Evolutionary conservation across 2,888 invertebrate species (phyloP).

Genomic region (Morpho helenor): DNA sequence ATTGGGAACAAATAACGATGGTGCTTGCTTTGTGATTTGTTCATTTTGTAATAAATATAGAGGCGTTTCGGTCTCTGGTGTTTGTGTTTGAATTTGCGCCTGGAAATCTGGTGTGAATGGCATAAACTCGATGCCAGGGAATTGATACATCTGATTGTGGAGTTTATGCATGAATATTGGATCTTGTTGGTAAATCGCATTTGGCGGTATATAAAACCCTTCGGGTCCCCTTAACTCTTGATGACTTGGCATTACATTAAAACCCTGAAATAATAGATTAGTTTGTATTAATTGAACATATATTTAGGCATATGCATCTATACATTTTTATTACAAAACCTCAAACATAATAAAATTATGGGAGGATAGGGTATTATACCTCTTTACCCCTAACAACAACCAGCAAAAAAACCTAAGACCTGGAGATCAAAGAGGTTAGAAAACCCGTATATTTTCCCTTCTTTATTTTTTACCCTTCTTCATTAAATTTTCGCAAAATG

Average conservation of each 20-base stretch:
- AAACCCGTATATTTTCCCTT: too few species aligned
- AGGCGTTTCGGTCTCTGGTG: constrained; percentile 34
- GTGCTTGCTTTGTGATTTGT: constrained; percentile 44
- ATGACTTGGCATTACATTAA: constrained; percentile 47
- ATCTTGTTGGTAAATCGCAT: constrained; percentile 74
- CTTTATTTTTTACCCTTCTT: too few species aligned
- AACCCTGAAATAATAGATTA: constrained; percentile 36
- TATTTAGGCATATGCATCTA: too few species aligned
- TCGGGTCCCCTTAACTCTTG: constrained; percentile 58
- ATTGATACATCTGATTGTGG: constrained; percentile 60
- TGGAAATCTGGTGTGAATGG: constrained; percentile 57
- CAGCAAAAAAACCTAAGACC: too few species aligned
- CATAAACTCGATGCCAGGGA: constrained; percentile 62
- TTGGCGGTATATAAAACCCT: constrained; percentile 58
- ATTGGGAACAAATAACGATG: constrained; percentile 42
- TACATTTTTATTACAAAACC: too few species aligned
- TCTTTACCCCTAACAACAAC: too few species aligned
- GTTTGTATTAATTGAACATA: too few species aligned
- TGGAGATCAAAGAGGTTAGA: too few species aligned
- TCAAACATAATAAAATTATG: too few species aligned
- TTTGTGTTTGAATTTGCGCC: constrained; percentile 32
- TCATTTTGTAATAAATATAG: constrained; percentile 54
- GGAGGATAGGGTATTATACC: too few species aligned
- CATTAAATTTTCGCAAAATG: too few species aligned
- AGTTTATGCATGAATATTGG: constrained; percentile 68